Conservation (phyloP, 2,888 invertebrate species). For the Chloroclystis v-ata region DNA sequence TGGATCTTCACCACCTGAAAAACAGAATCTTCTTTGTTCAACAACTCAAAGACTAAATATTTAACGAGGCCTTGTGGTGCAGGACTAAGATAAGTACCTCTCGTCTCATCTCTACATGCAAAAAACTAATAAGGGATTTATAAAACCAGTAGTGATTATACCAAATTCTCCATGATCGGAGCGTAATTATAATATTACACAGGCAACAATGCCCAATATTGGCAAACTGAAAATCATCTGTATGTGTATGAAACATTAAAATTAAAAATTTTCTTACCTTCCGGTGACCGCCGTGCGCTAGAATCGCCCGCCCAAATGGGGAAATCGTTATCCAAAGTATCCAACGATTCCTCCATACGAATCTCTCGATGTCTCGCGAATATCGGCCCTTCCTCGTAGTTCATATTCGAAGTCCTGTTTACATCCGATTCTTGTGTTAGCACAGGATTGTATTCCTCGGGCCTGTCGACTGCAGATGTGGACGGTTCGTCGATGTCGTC, state of each 20-base stretch:
- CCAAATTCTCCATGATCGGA: no score
- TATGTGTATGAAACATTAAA: no score
- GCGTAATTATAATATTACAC: no score
- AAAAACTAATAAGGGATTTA: no score
- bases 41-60: no score
- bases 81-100: no score
- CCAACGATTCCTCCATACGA: constrained; percentile 32
- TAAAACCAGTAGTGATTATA: no score
- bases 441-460: constrained; percentile 12
- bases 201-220: no score
- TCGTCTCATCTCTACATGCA: no score
- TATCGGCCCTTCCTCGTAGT: constrained; percentile 41
- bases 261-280: constrained; percentile 72
- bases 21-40: not conserved
- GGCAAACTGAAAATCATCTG: no score
- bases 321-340: constrained; percentile 56
- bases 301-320: constrained; percentile 82
- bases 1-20: constrained; percentile 68
- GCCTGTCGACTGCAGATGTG: constrained; percentile 15
- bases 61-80: no score
- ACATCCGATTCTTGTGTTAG: constrained; percentile 36
- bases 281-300: constrained; percentile 85
- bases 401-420: constrained; percentile 32
- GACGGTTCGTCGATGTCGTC: constrained; percentile 79
- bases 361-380: constrained; percentile 64